These are phyloP conservation scores for Aythya baeri DNA, from an alignment of 2,113 vertebrate species.

Conservation along the genomic window DNA sequence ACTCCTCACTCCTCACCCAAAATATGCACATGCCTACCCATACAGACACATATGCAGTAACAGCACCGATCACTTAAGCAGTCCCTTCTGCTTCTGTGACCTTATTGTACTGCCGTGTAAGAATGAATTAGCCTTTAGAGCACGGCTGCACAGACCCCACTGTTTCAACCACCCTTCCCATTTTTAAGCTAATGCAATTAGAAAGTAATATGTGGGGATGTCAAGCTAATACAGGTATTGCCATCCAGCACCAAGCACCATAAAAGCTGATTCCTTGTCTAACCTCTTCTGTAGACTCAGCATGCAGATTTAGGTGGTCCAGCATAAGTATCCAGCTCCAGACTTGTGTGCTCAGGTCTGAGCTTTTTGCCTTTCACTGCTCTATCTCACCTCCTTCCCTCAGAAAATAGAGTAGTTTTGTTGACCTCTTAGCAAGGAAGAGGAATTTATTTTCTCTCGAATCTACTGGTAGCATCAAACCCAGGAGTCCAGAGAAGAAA, in stretches of 20 bases:
- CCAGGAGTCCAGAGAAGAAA: neutral
- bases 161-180: neutral
- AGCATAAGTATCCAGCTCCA: neutral
- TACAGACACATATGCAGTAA: neutral
- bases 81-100: neutral
- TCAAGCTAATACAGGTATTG: neutral
- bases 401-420: neutral
- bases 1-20: neutral
- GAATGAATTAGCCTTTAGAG: neutral
- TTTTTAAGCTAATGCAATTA: neutral
- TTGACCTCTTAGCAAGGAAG: neutral
- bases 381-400: neutral
- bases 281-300: neutral
- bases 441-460: neutral
- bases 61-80: neutral
- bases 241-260: neutral
- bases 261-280: neutral
- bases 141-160: neutral
- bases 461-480: neutral
- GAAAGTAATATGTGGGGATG: neutral
- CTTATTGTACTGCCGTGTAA: neutral
- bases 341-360: neutral
- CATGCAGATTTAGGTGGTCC: neutral
- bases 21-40: neutral
- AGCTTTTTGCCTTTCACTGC: neutral